A percentile compares a stretch with the other conserved stretches of the same genome.
Conservation (phyloP, 2,888 invertebrate species). For the Drosophila borealis region DNA sequence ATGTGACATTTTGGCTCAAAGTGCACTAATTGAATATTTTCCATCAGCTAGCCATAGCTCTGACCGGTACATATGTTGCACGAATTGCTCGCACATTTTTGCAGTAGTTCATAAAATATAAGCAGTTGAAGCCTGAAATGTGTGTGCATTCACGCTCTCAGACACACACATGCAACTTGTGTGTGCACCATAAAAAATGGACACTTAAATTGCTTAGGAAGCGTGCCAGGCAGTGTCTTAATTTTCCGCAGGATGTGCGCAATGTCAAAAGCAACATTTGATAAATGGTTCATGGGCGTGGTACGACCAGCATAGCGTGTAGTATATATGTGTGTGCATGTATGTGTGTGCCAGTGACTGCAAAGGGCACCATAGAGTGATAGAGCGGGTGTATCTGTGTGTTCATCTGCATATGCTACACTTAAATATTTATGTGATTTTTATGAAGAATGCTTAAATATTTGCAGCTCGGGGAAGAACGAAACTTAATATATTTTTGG, state of each 20-base stretch:
- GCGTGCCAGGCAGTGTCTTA: conserved; percentile 76
- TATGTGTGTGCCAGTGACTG: conserved; percentile 1
- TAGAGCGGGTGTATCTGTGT: conserved; percentile 13
- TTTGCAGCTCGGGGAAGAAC: conserved; percentile 15
- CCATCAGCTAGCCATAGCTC: conserved; percentile 3
- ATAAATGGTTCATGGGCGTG: conserved; percentile 64
- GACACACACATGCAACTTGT: conserved; percentile 21
- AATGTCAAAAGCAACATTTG: conserved; percentile 75
- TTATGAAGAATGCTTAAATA: conserved; percentile 46
- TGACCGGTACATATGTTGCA: background rate
- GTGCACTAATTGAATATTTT: background rate
- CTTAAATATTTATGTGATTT: conserved; percentile 69
- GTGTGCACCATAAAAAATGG: conserved; percentile 57
- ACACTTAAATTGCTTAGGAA: conserved; percentile 73
- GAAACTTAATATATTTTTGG: conserved; percentile 12
- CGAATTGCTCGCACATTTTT: conserved; percentile 29
- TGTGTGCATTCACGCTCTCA: conserved; percentile 4
- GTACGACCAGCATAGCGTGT: conserved; percentile 38
- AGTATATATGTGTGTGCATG: background rate
- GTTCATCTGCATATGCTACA: conserved; percentile 44
- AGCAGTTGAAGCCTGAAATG: conserved; percentile 23
- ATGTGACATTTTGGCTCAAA: conserved; percentile 1
- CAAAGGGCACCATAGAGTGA: conserved; percentile 21
- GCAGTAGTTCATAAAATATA: conserved; percentile 29
- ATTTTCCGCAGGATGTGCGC: conserved; percentile 78